A percentile compares a stretch with the other conserved stretches of the same genome.
Conservation (phyloP, 2,113 vertebrate genomes). For the Oophaga pumilio region DNA sequence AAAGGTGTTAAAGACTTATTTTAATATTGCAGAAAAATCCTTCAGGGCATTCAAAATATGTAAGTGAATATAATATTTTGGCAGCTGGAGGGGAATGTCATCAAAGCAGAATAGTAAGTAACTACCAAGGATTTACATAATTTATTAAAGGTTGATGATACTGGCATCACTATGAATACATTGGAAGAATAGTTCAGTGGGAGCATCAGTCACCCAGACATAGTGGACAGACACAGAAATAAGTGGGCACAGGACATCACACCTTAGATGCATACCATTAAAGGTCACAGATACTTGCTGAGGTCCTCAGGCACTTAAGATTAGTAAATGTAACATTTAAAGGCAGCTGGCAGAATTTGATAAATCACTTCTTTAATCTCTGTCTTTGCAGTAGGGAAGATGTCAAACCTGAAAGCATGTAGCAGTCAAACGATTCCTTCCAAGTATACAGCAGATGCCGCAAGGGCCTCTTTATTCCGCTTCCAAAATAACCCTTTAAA, state of each 20-base stretch:
- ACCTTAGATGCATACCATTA: conserved; percentile 38
- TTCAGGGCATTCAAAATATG: conserved; percentile 17
- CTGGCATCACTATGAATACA: background rate
- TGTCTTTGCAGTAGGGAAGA: conserved; percentile 10
- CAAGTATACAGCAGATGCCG: conserved; percentile 11
- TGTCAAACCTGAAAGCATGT: conserved; percentile 19
- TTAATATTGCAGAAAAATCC: conserved; percentile 21
- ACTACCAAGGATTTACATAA: background rate
- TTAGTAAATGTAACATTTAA: conserved; percentile 23
- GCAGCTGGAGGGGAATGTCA: conserved; percentile 21
- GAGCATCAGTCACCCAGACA: conserved; percentile 1
- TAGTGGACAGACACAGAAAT: background rate
- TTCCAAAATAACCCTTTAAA: conserved; percentile 37
- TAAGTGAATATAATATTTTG: conserved; percentile 37
- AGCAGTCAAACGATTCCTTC: conserved; percentile 21
- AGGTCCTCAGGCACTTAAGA: conserved; percentile 7
- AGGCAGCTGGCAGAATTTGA: conserved; percentile 40
- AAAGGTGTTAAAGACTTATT: conserved; percentile 30
- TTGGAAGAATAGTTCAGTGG: conserved; percentile 11
- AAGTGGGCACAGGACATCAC: background rate
- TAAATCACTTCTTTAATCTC: conserved; percentile 46
- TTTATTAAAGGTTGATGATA: conserved; percentile 31
- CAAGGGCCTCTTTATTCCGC: conserved; percentile 1
- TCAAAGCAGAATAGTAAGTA: conserved; percentile 23
- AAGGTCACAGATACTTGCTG: conserved; percentile 20